Evolutionary conservation across 2,797 vertebrate genomes (phyloP).

Genomic region (Salarias fasciatus): DNA sequence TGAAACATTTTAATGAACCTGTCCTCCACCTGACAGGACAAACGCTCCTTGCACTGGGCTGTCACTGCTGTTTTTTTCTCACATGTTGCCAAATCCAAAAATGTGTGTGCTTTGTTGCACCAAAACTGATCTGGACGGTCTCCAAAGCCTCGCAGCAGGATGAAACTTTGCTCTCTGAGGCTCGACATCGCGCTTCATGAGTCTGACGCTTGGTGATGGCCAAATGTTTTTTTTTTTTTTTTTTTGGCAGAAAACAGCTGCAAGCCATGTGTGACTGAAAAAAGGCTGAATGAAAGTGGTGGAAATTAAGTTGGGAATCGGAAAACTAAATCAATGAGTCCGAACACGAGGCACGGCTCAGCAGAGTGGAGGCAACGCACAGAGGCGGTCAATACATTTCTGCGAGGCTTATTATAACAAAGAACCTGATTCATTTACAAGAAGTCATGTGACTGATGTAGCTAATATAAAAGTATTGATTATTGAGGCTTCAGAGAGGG

Average conservation of each 20-base stretch:
- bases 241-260: background rate
- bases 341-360: background rate
- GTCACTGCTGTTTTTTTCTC: background rate
- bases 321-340: constrained; percentile 2
- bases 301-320: background rate
- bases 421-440: background rate
- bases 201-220: too few relatives aligned
- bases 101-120: too few relatives aligned
- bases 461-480: constrained; percentile 2
- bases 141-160: too few relatives aligned
- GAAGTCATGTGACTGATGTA: background rate
- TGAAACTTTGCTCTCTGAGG: too few relatives aligned
- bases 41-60: background rate
- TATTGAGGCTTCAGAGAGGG: too few relatives aligned
- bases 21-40: constrained; percentile 1
- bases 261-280: too few relatives aligned
- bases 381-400: background rate
- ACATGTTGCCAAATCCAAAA: too few relatives aligned
- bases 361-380: background rate
- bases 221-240: too few relatives aligned
- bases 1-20: constrained; percentile 5
- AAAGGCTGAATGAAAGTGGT: background rate
- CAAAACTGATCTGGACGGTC: too few relatives aligned
- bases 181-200: too few relatives aligned
- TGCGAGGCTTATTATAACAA: background rate